Evolutionary conservation across 2,888 invertebrate species (phyloP), one percentile per base, ranked within the genome.

Genomic region (Metellina segmentata): DNA sequence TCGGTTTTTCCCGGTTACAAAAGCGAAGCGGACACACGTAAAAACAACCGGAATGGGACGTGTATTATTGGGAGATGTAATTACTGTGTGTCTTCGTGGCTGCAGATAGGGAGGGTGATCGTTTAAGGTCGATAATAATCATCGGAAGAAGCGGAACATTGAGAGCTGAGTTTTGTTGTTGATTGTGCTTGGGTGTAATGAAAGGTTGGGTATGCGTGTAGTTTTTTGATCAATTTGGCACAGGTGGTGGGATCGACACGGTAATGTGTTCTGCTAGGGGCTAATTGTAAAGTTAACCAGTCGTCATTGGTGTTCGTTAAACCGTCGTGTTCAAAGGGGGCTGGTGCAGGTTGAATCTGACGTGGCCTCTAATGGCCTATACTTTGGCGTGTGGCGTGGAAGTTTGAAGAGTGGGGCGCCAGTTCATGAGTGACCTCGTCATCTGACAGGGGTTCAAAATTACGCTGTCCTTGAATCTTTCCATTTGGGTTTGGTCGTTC

Each of bases 1-100:
- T 77, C 13, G 79, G 79, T 79, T 61, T 79, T 79, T 61, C 61
- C 34, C 53, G 52, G 72, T 51, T 49, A 51, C 49, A 49, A 49
- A 51, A 77, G 7, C 13, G 34, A 20, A 72, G 11, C 7, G 51
- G n/a, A 49, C 34, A 7, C 9, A 72, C 19, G 9, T 1, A 49
- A 77, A 77, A 51, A 77, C 77, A 49, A 51, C 51, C 2, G 9
- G 61, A 61, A 16, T 61, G 4, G 61, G 61, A 61, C 61, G 11
- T 4, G 13, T 61, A 16, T 61, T 61, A 61, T 61, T 61, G 61
- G 61, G 16, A 61, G 11, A 16, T 61, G 79, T 48, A 79, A 79
- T 79, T 79, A 61, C 20, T 20, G 79, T 34, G 34, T 34, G 34
- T 61, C 61, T 61, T 61, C 61, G 4, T 34, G 34, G 34, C 4